Evolutionary conservation across 2,888 invertebrate genomes (phyloP).

Genomic region (Scaptomyza flava): DNA sequence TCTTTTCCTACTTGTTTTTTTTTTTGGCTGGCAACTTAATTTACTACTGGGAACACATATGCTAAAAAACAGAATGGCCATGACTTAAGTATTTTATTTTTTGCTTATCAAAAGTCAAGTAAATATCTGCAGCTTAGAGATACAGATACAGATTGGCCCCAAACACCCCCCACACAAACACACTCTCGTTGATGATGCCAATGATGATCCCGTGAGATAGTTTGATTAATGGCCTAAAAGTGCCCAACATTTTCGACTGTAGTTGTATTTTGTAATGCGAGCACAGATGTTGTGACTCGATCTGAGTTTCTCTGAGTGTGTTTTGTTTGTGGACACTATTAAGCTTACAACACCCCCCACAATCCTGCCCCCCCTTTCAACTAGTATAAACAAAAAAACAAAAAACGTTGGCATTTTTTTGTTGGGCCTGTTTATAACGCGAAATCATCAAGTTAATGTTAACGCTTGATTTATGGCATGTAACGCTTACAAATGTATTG

Average conservation of each 20-base stretch:
- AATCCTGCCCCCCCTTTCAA: neutral
- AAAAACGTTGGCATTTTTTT: conserved; percentile 31
- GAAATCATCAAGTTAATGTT: conserved; percentile 77
- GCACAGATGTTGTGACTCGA: conserved; percentile 29
- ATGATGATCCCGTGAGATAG: conserved; percentile 82
- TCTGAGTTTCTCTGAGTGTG: conserved; percentile 8
- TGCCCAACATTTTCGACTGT: conserved; percentile 48
- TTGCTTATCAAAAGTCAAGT: conserved; percentile 65
- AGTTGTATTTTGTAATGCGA: conserved; percentile 52
- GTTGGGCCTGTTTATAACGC: conserved; percentile 72
- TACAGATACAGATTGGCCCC: conserved; percentile 58
- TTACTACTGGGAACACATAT: conserved; percentile 68
- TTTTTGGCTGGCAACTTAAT: conserved; percentile 46
- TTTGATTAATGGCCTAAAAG: conserved; percentile 82
- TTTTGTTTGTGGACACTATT: conserved; percentile 65
- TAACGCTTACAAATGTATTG: conserved; percentile 70
- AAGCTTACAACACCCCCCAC: conserved; percentile 47
- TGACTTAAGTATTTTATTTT: conserved; percentile 37
- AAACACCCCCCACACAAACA: conserved; percentile 20
- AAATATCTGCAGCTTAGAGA: conserved; percentile 72
- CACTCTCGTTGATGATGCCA: conserved; percentile 49
- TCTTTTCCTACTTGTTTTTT: conserved; percentile 1
- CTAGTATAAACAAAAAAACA: conserved; percentile 58
- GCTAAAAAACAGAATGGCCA: conserved; percentile 70
- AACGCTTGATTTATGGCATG: conserved; percentile 74